phyloP scores from a whole-genome alignment of 2,888 invertebrate genomes.

The Pachycephus smyrnensis region DNA sequence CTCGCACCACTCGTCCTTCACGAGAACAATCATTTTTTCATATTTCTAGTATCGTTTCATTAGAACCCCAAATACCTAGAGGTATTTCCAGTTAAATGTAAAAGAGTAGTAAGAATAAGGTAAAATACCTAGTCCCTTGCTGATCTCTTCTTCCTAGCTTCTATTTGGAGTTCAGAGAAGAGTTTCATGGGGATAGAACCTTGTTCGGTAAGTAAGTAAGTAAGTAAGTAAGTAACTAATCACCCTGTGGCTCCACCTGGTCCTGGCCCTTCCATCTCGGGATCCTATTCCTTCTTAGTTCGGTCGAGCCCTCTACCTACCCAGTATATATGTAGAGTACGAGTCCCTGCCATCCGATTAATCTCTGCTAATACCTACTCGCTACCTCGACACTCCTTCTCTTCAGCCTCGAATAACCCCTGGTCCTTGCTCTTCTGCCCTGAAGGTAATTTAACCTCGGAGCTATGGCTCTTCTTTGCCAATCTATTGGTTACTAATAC shows the following conservation, averaged over 20 bases:
- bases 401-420: conserved; percentile 30
- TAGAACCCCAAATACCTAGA: not conserved
- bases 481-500: conserved; percentile 50
- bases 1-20: not conserved
- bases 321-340: conserved; percentile 12
- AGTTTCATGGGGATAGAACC: conserved; percentile 16
- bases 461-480: conserved; percentile 32
- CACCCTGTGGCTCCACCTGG: conserved; percentile 34
- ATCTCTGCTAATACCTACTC: conserved; percentile 60
- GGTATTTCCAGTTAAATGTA: not conserved
- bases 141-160: not conserved
- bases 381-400: conserved; percentile 46
- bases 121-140: not conserved
- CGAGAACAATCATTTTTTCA: too few species aligned
- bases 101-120: not conserved
- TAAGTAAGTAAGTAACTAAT: conserved; percentile 54
- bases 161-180: not conserved
- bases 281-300: conserved; percentile 31
- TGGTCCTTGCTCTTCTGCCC: conserved; percentile 12
- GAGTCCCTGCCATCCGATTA: conserved; percentile 50
- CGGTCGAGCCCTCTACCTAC: conserved; percentile 19
- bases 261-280: conserved; percentile 16
- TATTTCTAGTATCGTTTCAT: not conserved
- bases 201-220: conserved; percentile 37
- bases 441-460: conserved; percentile 52